Percentiles rank a stretch among this genome's conserved stretches.
phyloP scores from a whole-genome alignment of 2,113 vertebrate species.

The Carlito syrichta region DNA sequence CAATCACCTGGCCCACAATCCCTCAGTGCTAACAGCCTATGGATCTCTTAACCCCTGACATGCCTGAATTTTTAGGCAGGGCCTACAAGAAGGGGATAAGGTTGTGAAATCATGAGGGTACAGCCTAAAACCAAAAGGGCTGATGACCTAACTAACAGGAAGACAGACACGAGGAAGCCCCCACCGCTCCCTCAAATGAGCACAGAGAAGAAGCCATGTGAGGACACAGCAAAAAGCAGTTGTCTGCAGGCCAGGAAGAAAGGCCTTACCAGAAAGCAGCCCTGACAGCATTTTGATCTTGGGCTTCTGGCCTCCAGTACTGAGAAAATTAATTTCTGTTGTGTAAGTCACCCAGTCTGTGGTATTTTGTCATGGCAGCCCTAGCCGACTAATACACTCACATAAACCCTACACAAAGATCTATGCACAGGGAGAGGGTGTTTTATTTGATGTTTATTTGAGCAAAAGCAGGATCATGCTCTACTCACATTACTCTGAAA shows the following conservation, averaged over 20 bases:
- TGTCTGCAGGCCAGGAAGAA: not conserved
- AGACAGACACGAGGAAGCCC: not conserved
- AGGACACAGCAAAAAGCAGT: not conserved
- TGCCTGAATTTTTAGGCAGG: not conserved
- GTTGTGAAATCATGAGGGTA: not conserved
- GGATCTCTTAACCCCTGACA: not conserved
- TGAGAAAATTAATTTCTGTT: not conserved
- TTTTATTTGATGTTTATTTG: slow-evolving; percentile 7
- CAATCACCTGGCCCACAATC: not conserved
- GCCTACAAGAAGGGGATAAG: not conserved
- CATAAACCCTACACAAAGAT: not conserved
- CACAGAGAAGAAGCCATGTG: not conserved
- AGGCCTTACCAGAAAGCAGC: not conserved
- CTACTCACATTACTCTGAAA: not conserved
- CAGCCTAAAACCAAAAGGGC: not conserved
- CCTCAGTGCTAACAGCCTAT: not conserved
- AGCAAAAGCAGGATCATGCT: not conserved
- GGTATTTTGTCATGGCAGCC: not conserved
- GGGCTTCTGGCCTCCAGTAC: not conserved
- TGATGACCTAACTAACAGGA: not conserved
- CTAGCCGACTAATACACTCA: not conserved
- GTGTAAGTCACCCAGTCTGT: not conserved
- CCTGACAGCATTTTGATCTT: not conserved
- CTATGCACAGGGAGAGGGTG: not conserved
- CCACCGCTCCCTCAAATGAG: not conserved